A percentile compares a stretch with the other conserved stretches of the same genome.
Evolutionary conservation across 2,797 vertebrate genomes (phyloP).

Genomic region (Eidolon dupreanum): DNA sequence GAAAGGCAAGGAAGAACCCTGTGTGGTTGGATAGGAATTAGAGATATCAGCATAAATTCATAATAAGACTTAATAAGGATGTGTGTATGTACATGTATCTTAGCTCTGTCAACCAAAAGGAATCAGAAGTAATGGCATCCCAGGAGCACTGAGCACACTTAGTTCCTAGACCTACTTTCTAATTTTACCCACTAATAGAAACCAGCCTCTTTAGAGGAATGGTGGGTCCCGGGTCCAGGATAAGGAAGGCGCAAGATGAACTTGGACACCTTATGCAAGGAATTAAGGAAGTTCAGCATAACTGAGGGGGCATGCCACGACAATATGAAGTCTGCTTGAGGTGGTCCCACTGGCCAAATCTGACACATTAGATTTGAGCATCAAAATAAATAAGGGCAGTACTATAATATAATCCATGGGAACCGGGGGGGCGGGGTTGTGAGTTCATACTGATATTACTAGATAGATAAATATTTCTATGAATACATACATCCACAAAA

Average conservation of each 20-base stretch:
- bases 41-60: not conserved
- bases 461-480: not conserved
- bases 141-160: not conserved
- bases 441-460: not conserved
- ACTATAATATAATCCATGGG: not conserved
- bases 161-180: not conserved
- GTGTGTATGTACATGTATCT: not conserved
- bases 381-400: not conserved
- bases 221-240: not conserved
- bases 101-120: not conserved
- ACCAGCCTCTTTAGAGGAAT: not conserved
- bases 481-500: not conserved
- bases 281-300: not conserved
- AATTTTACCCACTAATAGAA: not conserved
- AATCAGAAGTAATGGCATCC: not conserved
- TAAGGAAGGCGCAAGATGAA: not conserved
- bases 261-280: not conserved
- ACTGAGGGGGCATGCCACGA: not conserved
- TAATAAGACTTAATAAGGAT: not conserved
- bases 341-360: not conserved
- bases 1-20: not conserved
- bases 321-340: not conserved
- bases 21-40: not conserved
- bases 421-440: not conserved
- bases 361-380: not conserved